phyloP scores from a whole-genome alignment of 2,113 vertebrate genomes.

The Sinosuthora webbiana region DNA sequence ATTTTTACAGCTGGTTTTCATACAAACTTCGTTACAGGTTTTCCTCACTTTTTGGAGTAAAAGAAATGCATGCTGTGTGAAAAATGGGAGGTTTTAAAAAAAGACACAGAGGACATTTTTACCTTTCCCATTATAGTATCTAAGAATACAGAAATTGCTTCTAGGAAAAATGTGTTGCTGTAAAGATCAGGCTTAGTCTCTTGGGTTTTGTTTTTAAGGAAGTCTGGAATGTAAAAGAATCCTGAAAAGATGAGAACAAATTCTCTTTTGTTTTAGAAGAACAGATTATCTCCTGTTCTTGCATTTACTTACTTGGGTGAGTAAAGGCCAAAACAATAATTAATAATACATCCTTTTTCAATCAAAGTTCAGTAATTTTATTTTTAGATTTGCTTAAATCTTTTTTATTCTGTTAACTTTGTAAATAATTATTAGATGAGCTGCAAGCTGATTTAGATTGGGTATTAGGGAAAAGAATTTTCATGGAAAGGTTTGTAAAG shows the following conservation, averaged over 20 bases:
- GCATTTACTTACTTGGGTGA: neutral
- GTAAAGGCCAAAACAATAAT: neutral
- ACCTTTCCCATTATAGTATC: neutral
- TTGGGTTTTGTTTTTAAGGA: neutral
- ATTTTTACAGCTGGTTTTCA: conserved; percentile 23
- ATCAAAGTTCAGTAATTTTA: neutral
- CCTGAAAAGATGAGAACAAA: neutral
- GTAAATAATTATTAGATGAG: neutral
- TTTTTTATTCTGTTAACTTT: neutral
- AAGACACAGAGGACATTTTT: neutral
- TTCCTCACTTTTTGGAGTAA: neutral
- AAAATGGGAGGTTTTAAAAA: neutral
- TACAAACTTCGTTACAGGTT: neutral
- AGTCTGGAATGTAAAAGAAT: neutral
- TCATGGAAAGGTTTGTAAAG: neutral
- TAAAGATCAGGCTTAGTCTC: neutral
- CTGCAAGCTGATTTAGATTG: neutral
- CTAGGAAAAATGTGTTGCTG: neutral
- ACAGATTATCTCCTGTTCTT: neutral
- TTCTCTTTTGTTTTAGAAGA: neutral
- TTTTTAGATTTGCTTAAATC: neutral
- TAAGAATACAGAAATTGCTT: neutral
- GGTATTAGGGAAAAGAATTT: neutral
- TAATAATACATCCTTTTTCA: neutral
- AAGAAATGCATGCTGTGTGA: neutral